Conservation (phyloP, 2,797 vertebrate species). For the Cheirogaleus major region DNA sequence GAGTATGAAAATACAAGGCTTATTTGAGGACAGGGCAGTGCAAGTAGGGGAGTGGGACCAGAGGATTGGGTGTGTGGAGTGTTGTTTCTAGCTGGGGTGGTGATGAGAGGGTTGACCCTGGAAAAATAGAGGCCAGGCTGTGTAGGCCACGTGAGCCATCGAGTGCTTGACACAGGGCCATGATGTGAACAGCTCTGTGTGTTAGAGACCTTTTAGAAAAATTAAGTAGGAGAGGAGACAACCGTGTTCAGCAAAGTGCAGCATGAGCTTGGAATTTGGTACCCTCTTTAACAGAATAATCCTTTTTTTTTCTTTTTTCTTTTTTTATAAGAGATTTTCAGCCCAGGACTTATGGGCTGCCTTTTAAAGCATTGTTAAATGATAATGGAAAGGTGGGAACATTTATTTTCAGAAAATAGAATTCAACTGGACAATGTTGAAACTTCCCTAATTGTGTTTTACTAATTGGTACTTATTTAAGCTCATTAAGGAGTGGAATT, state of each 20-base stretch:
- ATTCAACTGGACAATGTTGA: not conserved
- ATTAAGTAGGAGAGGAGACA: not conserved
- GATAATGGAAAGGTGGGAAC: not conserved
- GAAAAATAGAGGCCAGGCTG: not conserved
- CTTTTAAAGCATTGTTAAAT: not conserved
- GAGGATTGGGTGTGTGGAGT: not conserved
- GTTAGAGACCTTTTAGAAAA: not conserved
- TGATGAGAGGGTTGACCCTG: not conserved
- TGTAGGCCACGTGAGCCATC: not conserved
- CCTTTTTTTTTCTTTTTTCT: not conserved
- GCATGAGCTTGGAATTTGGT: not conserved
- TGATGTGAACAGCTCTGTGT: not conserved
- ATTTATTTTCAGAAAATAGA: slow-evolving; percentile 18
- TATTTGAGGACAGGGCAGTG: not conserved
- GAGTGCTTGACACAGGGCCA: not conserved
- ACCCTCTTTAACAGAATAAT: not conserved
- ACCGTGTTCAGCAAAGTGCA: not conserved
- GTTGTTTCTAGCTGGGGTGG: not conserved
- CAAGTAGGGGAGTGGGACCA: not conserved
- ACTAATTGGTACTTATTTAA: slow-evolving; percentile 12
- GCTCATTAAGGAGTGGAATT: not conserved
- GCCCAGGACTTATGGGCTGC: not conserved
- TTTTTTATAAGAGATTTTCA: not conserved
- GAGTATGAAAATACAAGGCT: not conserved
- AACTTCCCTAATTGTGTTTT: not conserved